Percentiles rank a stretch among this genome's conserved stretches.
Conservation (phyloP, 1,140 invertebrate genomes). For the Coboldia fuscipes region DNA sequence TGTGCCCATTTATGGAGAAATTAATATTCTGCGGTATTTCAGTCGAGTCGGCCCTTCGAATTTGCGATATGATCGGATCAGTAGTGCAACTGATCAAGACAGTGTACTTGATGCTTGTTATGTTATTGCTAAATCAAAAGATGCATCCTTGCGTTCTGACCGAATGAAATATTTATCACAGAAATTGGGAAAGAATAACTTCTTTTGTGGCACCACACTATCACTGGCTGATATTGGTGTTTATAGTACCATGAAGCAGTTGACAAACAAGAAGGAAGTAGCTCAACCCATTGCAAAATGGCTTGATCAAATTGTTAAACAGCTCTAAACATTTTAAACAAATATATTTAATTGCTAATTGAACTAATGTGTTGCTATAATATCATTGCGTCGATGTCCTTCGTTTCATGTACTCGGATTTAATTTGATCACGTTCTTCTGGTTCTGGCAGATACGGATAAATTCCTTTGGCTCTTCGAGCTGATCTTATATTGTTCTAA, state of each 20-base stretch:
- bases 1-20: slow-evolving; percentile 19
- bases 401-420: slow-evolving; percentile 19
- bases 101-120: slow-evolving; percentile 19
- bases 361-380: too few species aligned
- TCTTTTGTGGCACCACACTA: slow-evolving; percentile 14
- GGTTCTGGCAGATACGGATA: slow-evolving; percentile 12
- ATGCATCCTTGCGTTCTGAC: slow-evolving; percentile 13
- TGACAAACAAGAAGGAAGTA: slow-evolving; percentile 15
- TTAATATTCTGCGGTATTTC: slow-evolving; percentile 19
- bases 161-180: slow-evolving; percentile 11
- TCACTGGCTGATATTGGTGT: slow-evolving; percentile 19
- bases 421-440: slow-evolving; percentile 14
- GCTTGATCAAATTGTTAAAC: too few species aligned
- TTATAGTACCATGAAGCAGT: slow-evolving; percentile 15
- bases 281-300: too few species aligned
- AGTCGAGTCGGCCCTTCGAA: slow-evolving; percentile 15
- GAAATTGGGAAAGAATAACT: slow-evolving; percentile 16
- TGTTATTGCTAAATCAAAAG: slow-evolving; percentile 13
- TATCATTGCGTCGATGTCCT: too few species aligned
- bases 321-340: too few species aligned
- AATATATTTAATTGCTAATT: too few species aligned
- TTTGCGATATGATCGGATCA: slow-evolving; percentile 15
- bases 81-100: slow-evolving; percentile 17
- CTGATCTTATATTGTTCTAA: slow-evolving; percentile 15
- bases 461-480: slow-evolving; percentile 14